Evolutionary conservation across 2,888 invertebrate genomes (phyloP), one percentile per base, ranked within the genome.

Genomic region (Drosophila setosimentum): DNA sequence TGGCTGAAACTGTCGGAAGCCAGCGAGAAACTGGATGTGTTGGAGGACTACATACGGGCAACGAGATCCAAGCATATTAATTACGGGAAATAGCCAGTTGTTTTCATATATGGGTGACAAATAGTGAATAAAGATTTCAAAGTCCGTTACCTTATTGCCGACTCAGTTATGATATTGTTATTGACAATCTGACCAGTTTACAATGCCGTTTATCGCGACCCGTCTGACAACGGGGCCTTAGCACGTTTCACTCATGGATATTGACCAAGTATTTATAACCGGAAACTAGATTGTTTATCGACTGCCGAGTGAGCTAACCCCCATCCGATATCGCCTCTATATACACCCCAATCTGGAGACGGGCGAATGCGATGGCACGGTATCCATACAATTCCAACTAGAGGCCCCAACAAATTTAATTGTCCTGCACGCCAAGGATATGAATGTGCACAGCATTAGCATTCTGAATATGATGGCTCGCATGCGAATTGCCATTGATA

Each of bases 401-500:
- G 75, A 83, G 0, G 49, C 58, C 0, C 35, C 30, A 6, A 92
- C 92, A 32, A 92, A 92, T 71, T 60, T 92, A 27, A 87, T 92
- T 49, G 92, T 90, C 0, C 48, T 92, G 55, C 91, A 92, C 51
- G 81, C 91, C n/a, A 84, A 87, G 67, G 80, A 90, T 10, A 30
- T 91, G 50, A 79, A 83, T 35, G 88, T 92, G 21, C 78, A 85
- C 32, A 66, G 81, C 53, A 71, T 92, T n/a, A 91, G 90, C 33
- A 81, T 92, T 13, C 73, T 91, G 7, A 86, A 90, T 61, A 91
- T 92, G 75, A 91, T 90, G 91, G 87, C 82, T 3, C 90, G 86
- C 63, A 91, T 92, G 83, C 91, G 92, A 6, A 90, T 92, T n/a
- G 79, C 85, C 30, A 69, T 92, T 0, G 86, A 89, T 0, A 66